Evolutionary conservation across 2,888 invertebrate genomes (phyloP).

Genomic region (Drosophila koepferae): DNA sequence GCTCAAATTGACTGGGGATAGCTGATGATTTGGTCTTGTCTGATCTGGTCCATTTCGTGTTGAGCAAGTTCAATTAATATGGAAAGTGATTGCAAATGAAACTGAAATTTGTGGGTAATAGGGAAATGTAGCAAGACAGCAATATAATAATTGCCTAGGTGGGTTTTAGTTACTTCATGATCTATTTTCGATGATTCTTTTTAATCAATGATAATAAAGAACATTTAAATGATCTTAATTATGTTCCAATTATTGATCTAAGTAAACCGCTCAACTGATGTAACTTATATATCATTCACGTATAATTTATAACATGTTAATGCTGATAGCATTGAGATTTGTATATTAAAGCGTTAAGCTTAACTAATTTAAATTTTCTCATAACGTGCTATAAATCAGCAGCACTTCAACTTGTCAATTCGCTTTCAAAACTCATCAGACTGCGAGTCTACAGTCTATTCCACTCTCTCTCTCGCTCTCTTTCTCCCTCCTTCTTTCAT

Average conservation of each 20-base stretch:
- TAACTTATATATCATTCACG: not conserved
- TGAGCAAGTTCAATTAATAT: slow-evolving; percentile 61
- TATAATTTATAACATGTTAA: slow-evolving; percentile 3
- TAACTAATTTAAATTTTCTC: not conserved
- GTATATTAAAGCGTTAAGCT: slow-evolving; percentile 5
- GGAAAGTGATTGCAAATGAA: slow-evolving; percentile 62
- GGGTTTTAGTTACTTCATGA: not conserved
- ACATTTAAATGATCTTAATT: not conserved
- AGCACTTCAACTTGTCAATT: slow-evolving; percentile 41
- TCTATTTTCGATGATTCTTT: too few relatives aligned
- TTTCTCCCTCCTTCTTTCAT: not conserved
- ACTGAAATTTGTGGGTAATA: slow-evolving; percentile 38
- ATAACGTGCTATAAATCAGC: slow-evolving; percentile 17
- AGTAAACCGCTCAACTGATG: too few relatives aligned
- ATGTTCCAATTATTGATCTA: not conserved
- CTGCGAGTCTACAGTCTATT: slow-evolving; percentile 13
- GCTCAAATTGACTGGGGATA: slow-evolving; percentile 18
- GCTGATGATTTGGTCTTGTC: slow-evolving; percentile 16
- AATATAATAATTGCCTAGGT: not conserved
- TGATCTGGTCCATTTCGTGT: slow-evolving; percentile 33
- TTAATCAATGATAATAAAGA: not conserved
- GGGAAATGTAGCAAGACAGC: slow-evolving; percentile 1
- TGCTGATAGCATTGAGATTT: not conserved
- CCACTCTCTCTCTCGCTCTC: slow-evolving; percentile 3
- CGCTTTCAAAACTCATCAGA: slow-evolving; percentile 51